Conservation (phyloP, 2,113 vertebrate genomes). For the Cervus canadensis region DNA sequence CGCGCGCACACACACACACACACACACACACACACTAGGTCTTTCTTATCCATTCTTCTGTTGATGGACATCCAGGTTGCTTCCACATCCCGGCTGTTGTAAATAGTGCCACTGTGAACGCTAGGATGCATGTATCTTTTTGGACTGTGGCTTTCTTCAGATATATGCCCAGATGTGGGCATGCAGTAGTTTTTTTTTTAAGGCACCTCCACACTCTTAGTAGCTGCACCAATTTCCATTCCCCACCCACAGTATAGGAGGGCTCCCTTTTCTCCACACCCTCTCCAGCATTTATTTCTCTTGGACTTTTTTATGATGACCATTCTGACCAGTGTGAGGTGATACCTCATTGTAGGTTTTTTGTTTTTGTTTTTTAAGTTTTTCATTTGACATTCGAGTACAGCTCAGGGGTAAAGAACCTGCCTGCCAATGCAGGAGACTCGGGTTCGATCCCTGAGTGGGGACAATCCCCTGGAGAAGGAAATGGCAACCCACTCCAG, state of each 20-base stretch:
- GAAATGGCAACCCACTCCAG: not conserved
- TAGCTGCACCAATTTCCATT: not conserved
- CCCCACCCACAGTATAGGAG: not conserved
- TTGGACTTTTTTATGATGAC: not conserved
- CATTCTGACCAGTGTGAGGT: not conserved
- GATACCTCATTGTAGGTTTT: not conserved
- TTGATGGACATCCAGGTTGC: not conserved
- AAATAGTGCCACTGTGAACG: not conserved
- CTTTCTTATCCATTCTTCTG: not conserved
- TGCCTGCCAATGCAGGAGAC: not conserved
- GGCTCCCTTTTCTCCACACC: not conserved
- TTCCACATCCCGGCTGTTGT: not conserved
- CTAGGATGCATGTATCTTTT: not conserved
- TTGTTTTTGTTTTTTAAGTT: not conserved
- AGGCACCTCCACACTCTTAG: not conserved
- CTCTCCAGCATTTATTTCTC: not conserved
- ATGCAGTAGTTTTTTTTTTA: not conserved
- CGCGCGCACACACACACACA: not conserved
- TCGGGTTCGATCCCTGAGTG: not conserved
- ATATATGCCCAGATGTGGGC: not conserved
- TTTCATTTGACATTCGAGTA: not conserved
- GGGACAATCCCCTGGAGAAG: not conserved
- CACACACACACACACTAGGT: accelerated
- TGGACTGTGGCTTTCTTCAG: accelerated
- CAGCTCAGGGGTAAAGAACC: not conserved